These are phyloP conservation scores for Xiphorhynchus elegans DNA, from an alignment of 2,113 vertebrate genomes.

Conservation along the genomic window DNA sequence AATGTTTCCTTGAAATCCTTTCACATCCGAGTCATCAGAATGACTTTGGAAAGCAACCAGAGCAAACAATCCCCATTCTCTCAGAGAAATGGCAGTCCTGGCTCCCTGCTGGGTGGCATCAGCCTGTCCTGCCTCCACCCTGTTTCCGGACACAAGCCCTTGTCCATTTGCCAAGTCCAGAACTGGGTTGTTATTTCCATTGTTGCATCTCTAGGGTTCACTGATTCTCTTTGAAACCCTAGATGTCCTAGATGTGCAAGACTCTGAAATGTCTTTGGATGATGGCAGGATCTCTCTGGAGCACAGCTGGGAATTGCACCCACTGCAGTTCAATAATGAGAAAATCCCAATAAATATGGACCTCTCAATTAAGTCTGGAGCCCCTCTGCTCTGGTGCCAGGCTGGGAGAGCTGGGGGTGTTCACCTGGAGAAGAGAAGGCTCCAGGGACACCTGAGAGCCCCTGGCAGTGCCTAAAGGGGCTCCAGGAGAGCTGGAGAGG, in stretches of 20 bases:
- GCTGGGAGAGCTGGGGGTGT: neutral
- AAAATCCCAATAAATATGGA: neutral
- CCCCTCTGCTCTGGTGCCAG: neutral
- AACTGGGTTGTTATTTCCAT: neutral
- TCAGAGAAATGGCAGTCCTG: neutral
- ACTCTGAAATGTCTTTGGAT: neutral
- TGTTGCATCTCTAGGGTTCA: neutral
- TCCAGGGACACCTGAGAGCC: neutral
- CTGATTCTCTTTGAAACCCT: neutral
- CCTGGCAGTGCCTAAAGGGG: neutral
- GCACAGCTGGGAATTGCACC: neutral
- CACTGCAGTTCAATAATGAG: rapidly evolving
- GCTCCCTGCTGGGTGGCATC: neutral
- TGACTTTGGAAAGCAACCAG: neutral
- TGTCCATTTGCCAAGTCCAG: neutral
- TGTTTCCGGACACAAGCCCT: neutral
- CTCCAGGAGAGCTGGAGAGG: neutral
- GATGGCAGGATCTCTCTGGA: rapidly evolving
- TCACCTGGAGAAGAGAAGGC: neutral
- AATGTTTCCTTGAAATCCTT: neutral
- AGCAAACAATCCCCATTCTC: conserved; percentile 7
- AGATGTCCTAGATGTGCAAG: neutral
- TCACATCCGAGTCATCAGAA: neutral
- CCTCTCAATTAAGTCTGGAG: neutral
- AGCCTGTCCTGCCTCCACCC: neutral